phyloP scores from a whole-genome alignment of 2,888 invertebrate genomes.

The Netelia inedita region DNA sequence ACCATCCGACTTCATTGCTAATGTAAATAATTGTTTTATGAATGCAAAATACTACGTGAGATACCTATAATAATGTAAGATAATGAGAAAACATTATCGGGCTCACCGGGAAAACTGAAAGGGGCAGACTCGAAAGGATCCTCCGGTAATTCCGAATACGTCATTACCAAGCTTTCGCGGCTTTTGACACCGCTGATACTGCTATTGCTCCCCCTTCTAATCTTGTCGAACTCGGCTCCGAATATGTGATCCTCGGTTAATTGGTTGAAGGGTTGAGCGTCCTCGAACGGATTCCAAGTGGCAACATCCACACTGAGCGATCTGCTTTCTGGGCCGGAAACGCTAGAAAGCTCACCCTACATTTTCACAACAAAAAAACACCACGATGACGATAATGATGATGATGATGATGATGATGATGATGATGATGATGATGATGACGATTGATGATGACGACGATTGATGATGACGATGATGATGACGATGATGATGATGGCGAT shows the following conservation, averaged over 20 bases:
- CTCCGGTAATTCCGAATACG: slow-evolving; percentile 87
- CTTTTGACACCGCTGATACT: slow-evolving; percentile 91
- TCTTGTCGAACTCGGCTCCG: slow-evolving; percentile 93
- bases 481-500: slow-evolving; percentile 13
- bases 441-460: not conserved
- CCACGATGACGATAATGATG: not conserved
- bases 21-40: slow-evolving; percentile 15
- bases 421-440: not conserved
- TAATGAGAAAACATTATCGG: slow-evolving; percentile 60
- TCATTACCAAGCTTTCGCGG: slow-evolving; percentile 90
- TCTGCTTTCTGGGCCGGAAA: slow-evolving; percentile 81
- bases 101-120: slow-evolving; percentile 90
- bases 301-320: slow-evolving; percentile 87
- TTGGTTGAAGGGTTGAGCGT: slow-evolving; percentile 89
- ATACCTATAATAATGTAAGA: not conserved
- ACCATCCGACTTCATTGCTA: not conserved
- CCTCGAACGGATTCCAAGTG: slow-evolving; percentile 95
- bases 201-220: slow-evolving; percentile 91
- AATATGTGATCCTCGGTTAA: slow-evolving; percentile 93
- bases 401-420: not conserved
- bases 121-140: slow-evolving; percentile 94
- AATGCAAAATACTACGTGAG: too few species aligned
- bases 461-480: not conserved
- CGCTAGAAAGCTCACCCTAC: slow-evolving; percentile 84
- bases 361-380: slow-evolving; percentile 21